Evolutionary conservation across 2,888 invertebrate genomes (phyloP).

Genomic region (Nemotelus pantherinus): DNA sequence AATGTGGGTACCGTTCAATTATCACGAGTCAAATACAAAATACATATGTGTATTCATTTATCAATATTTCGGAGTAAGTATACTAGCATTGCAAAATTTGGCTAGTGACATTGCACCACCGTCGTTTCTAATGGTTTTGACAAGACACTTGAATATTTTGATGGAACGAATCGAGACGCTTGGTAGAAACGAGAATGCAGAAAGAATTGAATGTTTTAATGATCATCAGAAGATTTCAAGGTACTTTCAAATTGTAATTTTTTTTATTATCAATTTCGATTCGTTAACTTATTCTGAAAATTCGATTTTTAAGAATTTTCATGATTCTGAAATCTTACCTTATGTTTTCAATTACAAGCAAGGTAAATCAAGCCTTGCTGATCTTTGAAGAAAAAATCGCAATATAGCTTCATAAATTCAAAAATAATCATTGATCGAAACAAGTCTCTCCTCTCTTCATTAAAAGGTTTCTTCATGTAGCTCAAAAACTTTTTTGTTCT

Average conservation of each 20-base stretch:
- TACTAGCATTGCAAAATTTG: slow-evolving; percentile 49
- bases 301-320: no score
- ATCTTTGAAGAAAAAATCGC: no score
- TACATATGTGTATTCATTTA: slow-evolving; percentile 48
- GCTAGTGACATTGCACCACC: slow-evolving; percentile 52
- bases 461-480: no score
- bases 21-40: slow-evolving; percentile 40
- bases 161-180: slow-evolving; percentile 52
- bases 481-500: no score
- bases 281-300: neutral
- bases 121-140: slow-evolving; percentile 52
- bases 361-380: no score
- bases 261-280: neutral
- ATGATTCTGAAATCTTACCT: no score
- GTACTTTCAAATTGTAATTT: slow-evolving; percentile 49
- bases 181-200: slow-evolving; percentile 48
- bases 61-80: slow-evolving; percentile 45
- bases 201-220: slow-evolving; percentile 52
- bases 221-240: slow-evolving; percentile 53
- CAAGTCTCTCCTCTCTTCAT: no score
- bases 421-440: no score
- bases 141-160: slow-evolving; percentile 52
- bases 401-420: no score
- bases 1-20: slow-evolving; percentile 53
- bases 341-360: no score